Percentiles rank a stretch among this genome's conserved stretches.
Conservation (phyloP, 2,888 invertebrate genomes). For the Conomelus anceps region DNA sequence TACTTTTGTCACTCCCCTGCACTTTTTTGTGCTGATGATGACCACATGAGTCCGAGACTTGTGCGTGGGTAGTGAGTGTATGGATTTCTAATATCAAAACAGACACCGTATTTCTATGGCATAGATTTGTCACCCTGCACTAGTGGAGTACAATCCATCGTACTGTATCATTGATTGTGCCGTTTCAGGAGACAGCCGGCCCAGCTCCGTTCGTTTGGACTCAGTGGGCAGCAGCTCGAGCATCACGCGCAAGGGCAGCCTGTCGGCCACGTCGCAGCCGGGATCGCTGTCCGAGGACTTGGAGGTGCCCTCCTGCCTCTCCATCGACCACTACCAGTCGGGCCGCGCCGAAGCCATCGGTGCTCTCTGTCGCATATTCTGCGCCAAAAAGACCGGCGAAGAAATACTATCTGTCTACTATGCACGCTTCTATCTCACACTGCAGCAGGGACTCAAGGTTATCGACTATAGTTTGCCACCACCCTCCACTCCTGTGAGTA, state of each 20-base stretch:
- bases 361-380: constrained; percentile 90
- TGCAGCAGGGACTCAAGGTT: constrained; percentile 77
- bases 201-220: constrained; percentile 60
- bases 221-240: constrained; percentile 29
- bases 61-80: no score
- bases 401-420: constrained; percentile 87
- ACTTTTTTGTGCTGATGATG: no score
- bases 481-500: not conserved
- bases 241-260: constrained; percentile 42
- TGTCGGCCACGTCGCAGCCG: constrained; percentile 55
- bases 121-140: no score
- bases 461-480: constrained; percentile 45
- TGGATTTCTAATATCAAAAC: no score
- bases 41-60: no score
- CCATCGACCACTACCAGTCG: constrained; percentile 42
- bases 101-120: no score
- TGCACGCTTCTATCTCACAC: constrained; percentile 85
- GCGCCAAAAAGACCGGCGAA: constrained; percentile 91
- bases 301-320: constrained; percentile 27
- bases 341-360: constrained; percentile 93
- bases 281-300: constrained; percentile 53
- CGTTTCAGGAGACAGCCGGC: constrained; percentile 45
- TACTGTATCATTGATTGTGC: not conserved
- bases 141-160: no score
- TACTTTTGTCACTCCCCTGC: no score